Percentiles rank a stretch among this genome's conserved stretches.
These are phyloP conservation scores for Leptarthrus brevirostris DNA, from an alignment of 2,888 invertebrate species.

Conservation along the genomic window DNA sequence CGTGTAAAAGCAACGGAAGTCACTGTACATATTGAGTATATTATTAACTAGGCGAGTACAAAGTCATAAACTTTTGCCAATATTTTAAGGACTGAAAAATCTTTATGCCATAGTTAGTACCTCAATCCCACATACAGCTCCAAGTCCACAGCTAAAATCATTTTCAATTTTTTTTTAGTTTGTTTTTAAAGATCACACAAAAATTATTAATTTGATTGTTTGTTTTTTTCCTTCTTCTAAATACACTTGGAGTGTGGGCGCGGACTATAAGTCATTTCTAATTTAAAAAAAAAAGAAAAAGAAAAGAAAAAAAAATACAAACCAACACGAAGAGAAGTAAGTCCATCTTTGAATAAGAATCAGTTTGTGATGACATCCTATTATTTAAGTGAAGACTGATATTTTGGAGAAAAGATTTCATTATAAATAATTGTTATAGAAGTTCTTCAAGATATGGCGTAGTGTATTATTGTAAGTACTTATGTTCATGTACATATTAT, in stretches of 20 bases:
- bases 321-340: background rate
- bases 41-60: constrained; percentile 44
- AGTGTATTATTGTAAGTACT: constrained; percentile 41
- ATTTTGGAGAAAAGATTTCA: constrained; percentile 43
- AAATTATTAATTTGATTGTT: no score
- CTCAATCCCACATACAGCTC: constrained; percentile 35
- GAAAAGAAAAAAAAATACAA: no score
- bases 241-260: constrained; percentile 30
- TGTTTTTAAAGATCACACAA: no score
- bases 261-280: constrained; percentile 35
- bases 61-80: constrained; percentile 46
- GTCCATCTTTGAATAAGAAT: constrained; percentile 42
- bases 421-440: constrained; percentile 42
- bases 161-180: constrained; percentile 9
- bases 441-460: constrained; percentile 43
- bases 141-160: background rate
- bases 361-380: constrained; percentile 45
- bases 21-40: constrained; percentile 38
- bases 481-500: constrained; percentile 44
- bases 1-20: constrained; percentile 2
- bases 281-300: no score
- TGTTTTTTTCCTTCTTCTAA: no score
- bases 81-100: constrained; percentile 41
- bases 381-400: constrained; percentile 46
- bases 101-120: constrained; percentile 45